Conservation (phyloP, 2,113 vertebrate genomes). For the Eptesicus fuscus region DNA sequence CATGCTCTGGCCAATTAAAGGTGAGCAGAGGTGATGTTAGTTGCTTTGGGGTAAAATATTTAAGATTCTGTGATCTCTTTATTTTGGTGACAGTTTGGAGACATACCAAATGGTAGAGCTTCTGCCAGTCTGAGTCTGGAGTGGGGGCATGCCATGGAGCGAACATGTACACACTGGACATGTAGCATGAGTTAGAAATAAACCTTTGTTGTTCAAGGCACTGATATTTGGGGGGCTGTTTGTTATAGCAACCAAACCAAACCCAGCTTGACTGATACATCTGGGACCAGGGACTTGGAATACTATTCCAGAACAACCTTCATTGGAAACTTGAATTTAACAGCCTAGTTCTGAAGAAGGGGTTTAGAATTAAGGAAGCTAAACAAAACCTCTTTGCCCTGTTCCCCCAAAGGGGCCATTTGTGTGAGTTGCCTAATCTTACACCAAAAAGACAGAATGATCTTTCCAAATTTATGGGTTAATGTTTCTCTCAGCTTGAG, state of each 20-base stretch:
- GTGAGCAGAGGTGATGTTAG: not conserved
- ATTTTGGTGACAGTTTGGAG: not conserved
- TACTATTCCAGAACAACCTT: not conserved
- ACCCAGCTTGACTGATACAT: not conserved
- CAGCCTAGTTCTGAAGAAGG: not conserved
- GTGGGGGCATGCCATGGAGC: not conserved
- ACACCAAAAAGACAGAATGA: not conserved
- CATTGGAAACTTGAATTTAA: not conserved
- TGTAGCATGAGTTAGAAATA: not conserved
- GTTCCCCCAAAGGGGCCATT: not conserved
- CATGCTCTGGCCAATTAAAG: not conserved
- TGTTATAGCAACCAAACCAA: not conserved
- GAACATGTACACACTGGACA: accelerated
- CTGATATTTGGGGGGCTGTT: not conserved
- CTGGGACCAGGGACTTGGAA: not conserved
- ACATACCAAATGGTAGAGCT: not conserved
- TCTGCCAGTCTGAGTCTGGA: not conserved
- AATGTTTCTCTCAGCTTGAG: not conserved
- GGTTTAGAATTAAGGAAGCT: not conserved
- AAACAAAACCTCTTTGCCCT: not conserved
- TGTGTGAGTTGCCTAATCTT: not conserved
- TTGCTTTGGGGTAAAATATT: not conserved
- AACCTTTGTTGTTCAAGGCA: not conserved
- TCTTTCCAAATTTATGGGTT: not conserved
- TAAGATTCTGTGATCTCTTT: not conserved